Evolutionary conservation across 2,113 vertebrate genomes (phyloP).

Genomic region (Andinoacara biseriatus): DNA sequence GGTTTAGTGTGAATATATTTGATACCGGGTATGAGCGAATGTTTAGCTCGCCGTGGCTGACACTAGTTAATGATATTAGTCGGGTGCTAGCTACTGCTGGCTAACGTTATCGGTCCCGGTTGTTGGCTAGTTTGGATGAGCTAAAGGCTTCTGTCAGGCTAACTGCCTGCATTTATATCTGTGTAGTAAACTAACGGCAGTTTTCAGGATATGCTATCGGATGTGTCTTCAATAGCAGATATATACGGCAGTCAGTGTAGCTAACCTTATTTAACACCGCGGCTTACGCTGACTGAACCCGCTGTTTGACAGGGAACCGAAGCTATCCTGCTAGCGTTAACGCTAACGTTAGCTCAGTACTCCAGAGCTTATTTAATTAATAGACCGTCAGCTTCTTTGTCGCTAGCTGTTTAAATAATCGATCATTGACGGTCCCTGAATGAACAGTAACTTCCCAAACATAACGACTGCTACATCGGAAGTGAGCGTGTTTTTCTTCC

Average conservation of each 20-base stretch:
- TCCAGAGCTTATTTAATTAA: not conserved
- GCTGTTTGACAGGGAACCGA: slow-evolving; percentile 51
- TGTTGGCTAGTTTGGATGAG: slow-evolving; percentile 46
- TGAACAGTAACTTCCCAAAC: not conserved
- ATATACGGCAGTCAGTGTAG: rapidly evolving
- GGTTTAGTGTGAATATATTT: not conserved
- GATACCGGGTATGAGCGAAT: rapidly evolving
- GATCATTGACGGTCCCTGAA: rapidly evolving
- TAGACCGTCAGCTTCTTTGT: not conserved
- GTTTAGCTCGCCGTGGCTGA: not conserved
- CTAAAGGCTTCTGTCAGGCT: slow-evolving; percentile 30
- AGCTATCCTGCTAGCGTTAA: slow-evolving; percentile 29
- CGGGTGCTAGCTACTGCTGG: slow-evolving; percentile 10
- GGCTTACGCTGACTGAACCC: not conserved
- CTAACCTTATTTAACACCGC: not conserved
- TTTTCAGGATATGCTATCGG: not conserved
- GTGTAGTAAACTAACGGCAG: not conserved
- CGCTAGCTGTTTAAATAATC: too few relatives aligned
- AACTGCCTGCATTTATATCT: not conserved
- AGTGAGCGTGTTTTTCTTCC: not conserved
- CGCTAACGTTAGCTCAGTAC: slow-evolving; percentile 32
- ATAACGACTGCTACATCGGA: not conserved
- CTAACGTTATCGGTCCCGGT: slow-evolving; percentile 37
- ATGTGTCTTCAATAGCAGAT: rapidly evolving
- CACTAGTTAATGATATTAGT: not conserved